These are phyloP conservation scores for Vanacampus margaritifer DNA, from an alignment of 2,113 vertebrate species.

Conservation along the genomic window DNA sequence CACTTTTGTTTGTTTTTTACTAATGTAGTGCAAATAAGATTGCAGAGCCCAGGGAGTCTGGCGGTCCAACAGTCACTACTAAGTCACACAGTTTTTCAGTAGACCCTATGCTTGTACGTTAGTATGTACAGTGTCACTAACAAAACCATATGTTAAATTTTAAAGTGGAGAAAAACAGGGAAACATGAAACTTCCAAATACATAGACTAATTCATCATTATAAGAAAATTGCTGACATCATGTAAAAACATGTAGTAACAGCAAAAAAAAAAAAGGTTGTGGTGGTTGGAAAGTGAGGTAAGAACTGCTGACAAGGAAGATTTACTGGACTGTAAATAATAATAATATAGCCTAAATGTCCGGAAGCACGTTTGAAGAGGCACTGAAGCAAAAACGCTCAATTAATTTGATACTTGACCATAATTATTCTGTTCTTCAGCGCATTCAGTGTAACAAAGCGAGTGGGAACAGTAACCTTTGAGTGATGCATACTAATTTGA, in stretches of 20 bases:
- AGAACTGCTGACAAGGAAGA: constrained; percentile 47
- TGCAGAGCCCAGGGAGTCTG: no score
- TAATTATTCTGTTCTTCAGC: constrained; percentile 28
- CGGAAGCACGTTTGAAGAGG: constrained; percentile 15
- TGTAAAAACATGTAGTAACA: background rate
- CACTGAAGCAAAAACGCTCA: constrained; percentile 28
- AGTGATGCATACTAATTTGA: background rate
- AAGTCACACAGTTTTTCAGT: no score
- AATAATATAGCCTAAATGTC: constrained; percentile 35
- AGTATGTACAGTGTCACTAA: no score
- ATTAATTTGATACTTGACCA: constrained; percentile 52
- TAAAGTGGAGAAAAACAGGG: no score
- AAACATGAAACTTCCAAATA: no score
- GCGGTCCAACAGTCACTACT: no score
- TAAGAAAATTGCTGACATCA: no score
- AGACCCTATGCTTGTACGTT: no score
- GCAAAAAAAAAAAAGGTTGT: constrained; percentile 13
- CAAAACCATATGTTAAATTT: no score
- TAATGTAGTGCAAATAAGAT: no score
- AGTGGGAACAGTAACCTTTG: background rate
- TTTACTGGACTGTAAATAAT: constrained; percentile 36
- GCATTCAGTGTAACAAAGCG: constrained; percentile 10
- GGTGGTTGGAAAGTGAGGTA: constrained; percentile 20
- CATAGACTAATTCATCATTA: no score
- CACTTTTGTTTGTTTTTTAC: no score